Conservation (phyloP, 2,888 invertebrate genomes). For the Sericinus montela region DNA sequence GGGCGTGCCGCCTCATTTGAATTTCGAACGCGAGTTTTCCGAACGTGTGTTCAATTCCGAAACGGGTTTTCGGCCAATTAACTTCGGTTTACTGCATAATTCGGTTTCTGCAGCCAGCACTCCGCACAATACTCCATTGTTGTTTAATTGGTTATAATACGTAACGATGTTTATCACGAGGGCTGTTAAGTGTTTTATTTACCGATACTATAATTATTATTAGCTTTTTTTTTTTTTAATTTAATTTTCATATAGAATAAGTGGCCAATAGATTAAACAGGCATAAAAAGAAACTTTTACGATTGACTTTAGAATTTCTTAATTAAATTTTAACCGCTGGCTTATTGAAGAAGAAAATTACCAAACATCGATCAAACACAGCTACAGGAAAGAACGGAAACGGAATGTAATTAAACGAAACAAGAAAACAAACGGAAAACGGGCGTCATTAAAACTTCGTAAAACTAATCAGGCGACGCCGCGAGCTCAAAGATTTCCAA, state of each 20-base stretch:
- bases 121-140: constrained; percentile 55
- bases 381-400: neutral
- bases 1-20: constrained; percentile 77
- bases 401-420: constrained; percentile 14
- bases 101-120: constrained; percentile 47
- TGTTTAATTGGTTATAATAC: constrained; percentile 52
- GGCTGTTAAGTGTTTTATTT: constrained; percentile 2
- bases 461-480: constrained; percentile 49
- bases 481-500: constrained; percentile 21
- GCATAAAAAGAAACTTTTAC: too few relatives aligned
- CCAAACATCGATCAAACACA: neutral
- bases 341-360: too few relatives aligned
- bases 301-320: too few relatives aligned
- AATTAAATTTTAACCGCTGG: too few relatives aligned
- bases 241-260: too few relatives aligned
- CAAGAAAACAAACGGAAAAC: constrained; percentile 27
- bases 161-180: constrained; percentile 26
- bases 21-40: constrained; percentile 72
- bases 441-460: constrained; percentile 29
- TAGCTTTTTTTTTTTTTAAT: too few relatives aligned
- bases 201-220: too few relatives aligned
- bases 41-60: constrained; percentile 68
- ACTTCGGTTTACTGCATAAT: constrained; percentile 57
- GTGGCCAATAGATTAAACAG: too few relatives aligned
- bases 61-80: constrained; percentile 76